Percentiles rank a stretch among this genome's conserved stretches.
These are phyloP conservation scores for Limanda limanda DNA, from an alignment of 2,113 vertebrate genomes.

Conservation along the genomic window DNA sequence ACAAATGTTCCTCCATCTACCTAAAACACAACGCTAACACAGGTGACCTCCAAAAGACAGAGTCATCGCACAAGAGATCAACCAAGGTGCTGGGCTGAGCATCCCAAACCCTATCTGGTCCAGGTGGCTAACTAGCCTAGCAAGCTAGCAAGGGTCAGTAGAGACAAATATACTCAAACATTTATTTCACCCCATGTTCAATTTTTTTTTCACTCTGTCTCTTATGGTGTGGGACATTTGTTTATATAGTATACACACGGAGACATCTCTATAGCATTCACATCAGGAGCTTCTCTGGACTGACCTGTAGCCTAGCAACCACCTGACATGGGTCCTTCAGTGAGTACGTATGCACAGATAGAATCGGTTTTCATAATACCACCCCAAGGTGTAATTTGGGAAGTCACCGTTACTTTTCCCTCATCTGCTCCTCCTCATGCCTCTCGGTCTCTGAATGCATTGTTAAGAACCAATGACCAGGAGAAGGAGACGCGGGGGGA, in stretches of 20 bases:
- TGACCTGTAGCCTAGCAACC: constrained; percentile 86
- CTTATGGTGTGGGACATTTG: not conserved
- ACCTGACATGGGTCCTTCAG: not conserved
- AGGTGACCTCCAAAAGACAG: too few relatives aligned
- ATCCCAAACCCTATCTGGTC: too few relatives aligned
- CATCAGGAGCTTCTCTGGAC: constrained; percentile 63
- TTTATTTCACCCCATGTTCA: too few relatives aligned
- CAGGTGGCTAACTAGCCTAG: too few relatives aligned
- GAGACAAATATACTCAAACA: too few relatives aligned
- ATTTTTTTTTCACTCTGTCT: not conserved
- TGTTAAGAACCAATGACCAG: constrained; percentile 70
- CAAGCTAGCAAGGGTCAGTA: too few relatives aligned
- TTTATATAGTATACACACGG: constrained; percentile 39
- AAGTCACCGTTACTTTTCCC: constrained; percentile 41
- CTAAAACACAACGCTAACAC: too few relatives aligned
- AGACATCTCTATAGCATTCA: constrained; percentile 54
- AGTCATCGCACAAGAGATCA: too few relatives aligned
- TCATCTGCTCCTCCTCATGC: constrained; percentile 44
- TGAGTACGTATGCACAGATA: not conserved
- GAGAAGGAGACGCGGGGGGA: constrained; percentile 60
- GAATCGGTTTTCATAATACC: constrained; percentile 36
- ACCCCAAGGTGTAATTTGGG: constrained; percentile 55
- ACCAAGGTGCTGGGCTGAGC: too few relatives aligned
- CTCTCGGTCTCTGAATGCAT: constrained; percentile 57
- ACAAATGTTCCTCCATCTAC: too few relatives aligned